These are phyloP conservation scores for Xylocampa areola DNA, from an alignment of 2,888 invertebrate species.

Conservation along the genomic window DNA sequence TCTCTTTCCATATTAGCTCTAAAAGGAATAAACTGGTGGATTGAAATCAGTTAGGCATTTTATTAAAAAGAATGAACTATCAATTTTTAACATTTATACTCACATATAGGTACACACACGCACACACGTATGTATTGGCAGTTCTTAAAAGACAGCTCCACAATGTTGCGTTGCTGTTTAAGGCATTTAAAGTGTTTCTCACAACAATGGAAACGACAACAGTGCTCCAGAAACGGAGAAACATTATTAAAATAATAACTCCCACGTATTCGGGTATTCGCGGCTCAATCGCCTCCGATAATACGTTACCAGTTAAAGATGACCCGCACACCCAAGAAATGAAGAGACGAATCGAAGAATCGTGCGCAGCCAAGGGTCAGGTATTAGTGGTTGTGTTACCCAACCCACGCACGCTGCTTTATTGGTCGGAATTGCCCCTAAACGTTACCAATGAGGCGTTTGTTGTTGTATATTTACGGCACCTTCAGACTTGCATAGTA, in stretches of 20 bases:
- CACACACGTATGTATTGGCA: slow-evolving; percentile 36
- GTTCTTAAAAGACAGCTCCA: slow-evolving; percentile 46
- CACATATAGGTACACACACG: not conserved
- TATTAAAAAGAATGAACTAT: slow-evolving; percentile 28
- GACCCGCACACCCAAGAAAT: slow-evolving; percentile 56
- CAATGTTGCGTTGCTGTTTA: slow-evolving; percentile 45
- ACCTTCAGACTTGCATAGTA: slow-evolving; percentile 76
- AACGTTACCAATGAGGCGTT: slow-evolving; percentile 88
- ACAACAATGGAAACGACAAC: slow-evolving; percentile 54
- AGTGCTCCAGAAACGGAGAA: slow-evolving; percentile 64
- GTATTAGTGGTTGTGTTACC: slow-evolving; percentile 71
- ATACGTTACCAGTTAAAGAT: slow-evolving; percentile 61
- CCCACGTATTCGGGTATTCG: slow-evolving; percentile 77
- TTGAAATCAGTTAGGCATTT: slow-evolving; percentile 12
- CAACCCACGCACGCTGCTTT: slow-evolving; percentile 85
- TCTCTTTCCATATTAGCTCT: slow-evolving; percentile 1
- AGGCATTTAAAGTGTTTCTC: slow-evolving; percentile 52
- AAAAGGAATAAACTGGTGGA: slow-evolving; percentile 22
- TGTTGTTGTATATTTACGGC: slow-evolving; percentile 86
- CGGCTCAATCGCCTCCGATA: slow-evolving; percentile 75
- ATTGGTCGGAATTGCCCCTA: slow-evolving; percentile 88
- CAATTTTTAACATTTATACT: slow-evolving; percentile 7
- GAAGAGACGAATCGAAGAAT: slow-evolving; percentile 39
- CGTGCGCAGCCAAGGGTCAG: slow-evolving; percentile 65
- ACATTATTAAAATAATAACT: slow-evolving; percentile 79